Conservation (phyloP, 2,797 vertebrate genomes). For the Sebastes hopkinsi region DNA sequence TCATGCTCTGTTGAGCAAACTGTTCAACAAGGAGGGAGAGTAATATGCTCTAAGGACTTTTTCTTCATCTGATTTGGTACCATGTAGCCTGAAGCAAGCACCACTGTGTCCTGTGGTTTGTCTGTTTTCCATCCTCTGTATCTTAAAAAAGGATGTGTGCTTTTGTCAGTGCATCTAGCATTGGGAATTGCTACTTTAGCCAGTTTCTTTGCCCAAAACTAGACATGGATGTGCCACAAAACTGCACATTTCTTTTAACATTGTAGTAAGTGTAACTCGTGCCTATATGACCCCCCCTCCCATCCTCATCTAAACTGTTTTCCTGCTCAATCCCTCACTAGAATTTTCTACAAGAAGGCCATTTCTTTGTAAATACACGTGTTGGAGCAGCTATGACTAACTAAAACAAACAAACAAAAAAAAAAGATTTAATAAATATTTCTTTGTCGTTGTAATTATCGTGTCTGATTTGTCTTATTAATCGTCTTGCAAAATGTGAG, state of each 20-base stretch:
- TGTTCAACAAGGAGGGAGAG: not conserved
- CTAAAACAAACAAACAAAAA: conserved; percentile 66
- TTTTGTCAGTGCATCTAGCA: conserved; percentile 44
- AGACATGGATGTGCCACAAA: conserved; percentile 49
- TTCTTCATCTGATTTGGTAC: conserved; percentile 39
- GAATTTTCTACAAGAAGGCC: conserved; percentile 73
- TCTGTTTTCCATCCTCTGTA: conserved; percentile 45
- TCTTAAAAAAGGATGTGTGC: conserved; percentile 25
- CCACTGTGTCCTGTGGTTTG: conserved; percentile 37
- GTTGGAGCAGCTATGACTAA: conserved; percentile 83
- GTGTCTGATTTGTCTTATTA: conserved; percentile 52
- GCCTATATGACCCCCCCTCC: conserved; percentile 42
- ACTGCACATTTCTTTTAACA: conserved; percentile 47
- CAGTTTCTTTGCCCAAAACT: conserved; percentile 5
- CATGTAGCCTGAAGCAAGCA: conserved; percentile 58
- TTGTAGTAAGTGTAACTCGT: conserved; percentile 62
- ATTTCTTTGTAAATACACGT: conserved; percentile 86
- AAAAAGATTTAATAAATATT: conserved; percentile 82
- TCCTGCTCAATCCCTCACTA: conserved; percentile 60
- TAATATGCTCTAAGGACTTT: conserved; percentile 24
- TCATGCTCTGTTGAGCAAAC: conserved; percentile 28
- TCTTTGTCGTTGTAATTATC: conserved; percentile 79
- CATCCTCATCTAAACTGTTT: conserved; percentile 52
- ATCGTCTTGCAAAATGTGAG: conserved; percentile 14
- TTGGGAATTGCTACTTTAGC: conserved; percentile 17